Conservation (phyloP, 2,797 vertebrate genomes). For the Spinus olivaceus region DNA sequence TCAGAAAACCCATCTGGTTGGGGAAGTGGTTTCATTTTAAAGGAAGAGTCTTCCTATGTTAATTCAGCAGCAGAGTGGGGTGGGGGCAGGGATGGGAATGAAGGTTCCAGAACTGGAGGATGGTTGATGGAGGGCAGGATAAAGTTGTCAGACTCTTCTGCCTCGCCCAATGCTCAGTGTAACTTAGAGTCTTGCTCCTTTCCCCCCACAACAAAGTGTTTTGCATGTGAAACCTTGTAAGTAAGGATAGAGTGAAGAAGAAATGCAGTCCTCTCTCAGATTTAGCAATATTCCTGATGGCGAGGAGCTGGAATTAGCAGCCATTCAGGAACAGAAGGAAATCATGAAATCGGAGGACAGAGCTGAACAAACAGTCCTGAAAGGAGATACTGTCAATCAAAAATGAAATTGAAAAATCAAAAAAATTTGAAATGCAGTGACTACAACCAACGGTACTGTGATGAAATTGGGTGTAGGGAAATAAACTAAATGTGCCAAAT, state of each 20-base stretch:
- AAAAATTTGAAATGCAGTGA: background rate
- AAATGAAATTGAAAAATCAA: background rate
- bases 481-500: background rate
- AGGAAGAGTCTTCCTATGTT: background rate
- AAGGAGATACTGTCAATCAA: background rate
- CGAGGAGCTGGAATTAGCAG: background rate
- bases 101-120: background rate
- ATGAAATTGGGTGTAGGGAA: background rate
- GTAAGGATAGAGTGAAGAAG: background rate
- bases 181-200: background rate
- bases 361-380: background rate
- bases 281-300: background rate
- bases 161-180: background rate
- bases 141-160: background rate
- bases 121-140: background rate
- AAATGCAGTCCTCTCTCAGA: background rate
- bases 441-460: background rate
- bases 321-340: background rate
- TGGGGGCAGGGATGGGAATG: background rate
- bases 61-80: background rate
- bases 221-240: background rate
- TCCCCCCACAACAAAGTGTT: background rate
- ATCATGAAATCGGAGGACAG: background rate
- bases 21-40: slow-evolving; percentile 11
- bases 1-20: background rate